Evolutionary conservation across 2,888 invertebrate genomes (phyloP), one percentile per base, ranked within the genome.

Genomic region (Tricholauxania praeusta): DNA sequence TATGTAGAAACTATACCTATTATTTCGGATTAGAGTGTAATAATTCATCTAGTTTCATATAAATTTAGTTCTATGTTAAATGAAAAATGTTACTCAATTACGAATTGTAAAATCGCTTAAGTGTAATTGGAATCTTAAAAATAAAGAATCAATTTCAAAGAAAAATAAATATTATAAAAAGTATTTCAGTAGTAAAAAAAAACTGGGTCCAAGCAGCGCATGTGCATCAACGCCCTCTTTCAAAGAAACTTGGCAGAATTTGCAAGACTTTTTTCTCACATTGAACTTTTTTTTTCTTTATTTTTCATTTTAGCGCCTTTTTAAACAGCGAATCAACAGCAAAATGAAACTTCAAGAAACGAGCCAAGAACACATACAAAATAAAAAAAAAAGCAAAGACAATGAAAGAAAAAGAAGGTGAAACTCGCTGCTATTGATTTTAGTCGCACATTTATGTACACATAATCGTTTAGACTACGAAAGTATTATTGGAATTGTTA

Each of bases 391-490:
- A 32, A 28, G 12, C 12, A 28, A 60, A n/a, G 32, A 28, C 28
- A 28, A 10, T 39, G 39, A 69, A 51, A 55, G 63, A 51, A n/a
- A 53, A 32, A 72, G 39, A 17, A 32, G 47, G 59, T 39, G 28
- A 72, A 64, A 71, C 59, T 71, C 77, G 72, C 77, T 83, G 78
- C 82, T 85, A 86, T 85, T 85, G 85, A 85, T 86, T 86, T 85
- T 86, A 85, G 85, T 86, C 82, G 85, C 83, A 82, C 85, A 82
- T 84, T 85, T 85, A 85, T 81, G 84, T 82, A 82, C 83, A 82
- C 78, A 85, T 86, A 84, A 86, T 84, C 86, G 84, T 86, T 84
- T 85, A 86, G 85, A 84, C 84, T 81, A 83, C 81, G 82, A 80
- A 80, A 78, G 85, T 84, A 82, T 84, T 84, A 84, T 80, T 83